These are phyloP conservation scores for Pristionchus japonicus DNA, from an alignment of 2,888 invertebrate genomes.

Conservation along the genomic window DNA sequence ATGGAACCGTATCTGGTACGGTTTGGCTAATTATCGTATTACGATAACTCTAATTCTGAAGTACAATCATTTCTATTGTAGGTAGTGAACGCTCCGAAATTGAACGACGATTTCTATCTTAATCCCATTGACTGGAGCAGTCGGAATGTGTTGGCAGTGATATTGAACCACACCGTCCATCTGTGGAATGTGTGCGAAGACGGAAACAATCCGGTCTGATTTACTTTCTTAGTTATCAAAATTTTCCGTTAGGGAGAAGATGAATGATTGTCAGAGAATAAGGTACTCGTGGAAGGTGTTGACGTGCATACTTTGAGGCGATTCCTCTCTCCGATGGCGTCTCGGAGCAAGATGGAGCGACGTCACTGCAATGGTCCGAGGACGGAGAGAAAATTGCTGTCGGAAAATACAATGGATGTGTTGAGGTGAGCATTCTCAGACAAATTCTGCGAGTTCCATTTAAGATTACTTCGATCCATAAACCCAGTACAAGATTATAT, in stretches of 20 bases:
- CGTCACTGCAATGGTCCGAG: background rate
- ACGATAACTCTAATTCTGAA: background rate
- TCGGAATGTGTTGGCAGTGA: conserved; percentile 97
- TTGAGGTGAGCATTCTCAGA: background rate
- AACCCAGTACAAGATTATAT: no score
- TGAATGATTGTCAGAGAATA: no score
- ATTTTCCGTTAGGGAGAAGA: no score
- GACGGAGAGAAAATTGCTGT: background rate
- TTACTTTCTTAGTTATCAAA: no score
- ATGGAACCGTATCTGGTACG: background rate
- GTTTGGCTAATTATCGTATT: background rate
- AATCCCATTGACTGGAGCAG: conserved; percentile 99
- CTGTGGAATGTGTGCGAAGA: conserved; percentile 78
- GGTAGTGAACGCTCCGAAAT: conserved; percentile 91
- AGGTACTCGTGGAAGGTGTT: no score
- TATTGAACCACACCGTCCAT: conserved; percentile 96
- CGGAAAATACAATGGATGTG: background rate
- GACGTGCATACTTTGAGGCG: no score
- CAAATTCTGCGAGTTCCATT: background rate
- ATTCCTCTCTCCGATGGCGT: background rate
- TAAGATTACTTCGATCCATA: no score
- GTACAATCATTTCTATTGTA: no score
- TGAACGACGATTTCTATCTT: conserved; percentile 98
- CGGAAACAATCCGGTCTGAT: background rate
- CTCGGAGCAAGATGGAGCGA: no score